phyloP scores from a whole-genome alignment of 2,888 invertebrate genomes.

The Dryomyza anilis region DNA sequence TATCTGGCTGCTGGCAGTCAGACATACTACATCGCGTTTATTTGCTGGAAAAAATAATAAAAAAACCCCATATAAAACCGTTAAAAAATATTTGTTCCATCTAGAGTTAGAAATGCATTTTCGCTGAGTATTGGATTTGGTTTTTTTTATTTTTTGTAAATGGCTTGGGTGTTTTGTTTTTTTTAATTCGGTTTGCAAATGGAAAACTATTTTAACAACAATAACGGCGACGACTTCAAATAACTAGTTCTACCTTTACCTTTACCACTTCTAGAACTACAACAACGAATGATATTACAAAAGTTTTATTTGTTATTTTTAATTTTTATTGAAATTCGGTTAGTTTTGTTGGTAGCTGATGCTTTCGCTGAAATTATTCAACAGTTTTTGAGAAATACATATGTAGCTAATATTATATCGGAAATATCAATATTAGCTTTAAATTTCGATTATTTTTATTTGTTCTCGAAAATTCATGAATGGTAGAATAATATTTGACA shows the following conservation, averaged over 20 bases:
- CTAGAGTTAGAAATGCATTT: not conserved
- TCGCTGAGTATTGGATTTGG: not conserved
- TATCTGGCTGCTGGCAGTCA: not conserved
- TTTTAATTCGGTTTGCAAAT: slow-evolving; percentile 4
- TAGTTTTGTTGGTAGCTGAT: not conserved
- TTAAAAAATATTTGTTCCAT: not conserved
- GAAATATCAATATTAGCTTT: no score
- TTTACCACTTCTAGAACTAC: not conserved
- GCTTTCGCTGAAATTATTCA: not conserved
- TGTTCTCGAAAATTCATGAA: no score
- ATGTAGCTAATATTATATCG: not conserved
- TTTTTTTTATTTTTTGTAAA: not conserved
- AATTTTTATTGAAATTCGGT: not conserved
- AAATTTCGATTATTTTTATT: no score
- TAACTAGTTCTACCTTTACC: not conserved
- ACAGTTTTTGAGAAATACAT: not conserved
- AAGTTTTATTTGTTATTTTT: no score
- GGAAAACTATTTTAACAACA: slow-evolving; percentile 11
- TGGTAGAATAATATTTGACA: no score
- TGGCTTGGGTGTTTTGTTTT: not conserved
- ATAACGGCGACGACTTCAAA: not conserved
- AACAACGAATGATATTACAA: slow-evolving; percentile 1
- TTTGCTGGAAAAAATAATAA: not conserved
- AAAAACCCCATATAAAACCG: not conserved
- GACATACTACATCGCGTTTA: no score